Evolutionary conservation across 2,888 invertebrate genomes (phyloP).

Genomic region (Epirrhoe tristata): DNA sequence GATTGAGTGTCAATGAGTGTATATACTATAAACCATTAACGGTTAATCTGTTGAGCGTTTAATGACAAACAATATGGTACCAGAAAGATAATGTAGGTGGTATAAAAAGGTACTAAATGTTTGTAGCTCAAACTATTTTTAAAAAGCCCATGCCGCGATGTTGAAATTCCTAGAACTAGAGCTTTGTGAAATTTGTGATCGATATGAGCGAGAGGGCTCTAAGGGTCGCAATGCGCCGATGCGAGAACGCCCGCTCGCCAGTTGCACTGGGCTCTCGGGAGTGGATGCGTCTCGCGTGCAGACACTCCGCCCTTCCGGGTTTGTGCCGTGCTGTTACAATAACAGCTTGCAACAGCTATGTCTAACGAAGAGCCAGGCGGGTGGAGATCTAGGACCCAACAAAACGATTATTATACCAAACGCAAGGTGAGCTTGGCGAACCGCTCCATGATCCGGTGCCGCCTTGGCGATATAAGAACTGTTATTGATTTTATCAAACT

Average conservation of each 20-base stretch:
- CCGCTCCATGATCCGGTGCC: background rate
- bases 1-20: no score
- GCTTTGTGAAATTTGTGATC: constrained; percentile 13
- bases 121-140: background rate
- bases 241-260: constrained; percentile 17
- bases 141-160: background rate
- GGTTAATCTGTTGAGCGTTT: background rate
- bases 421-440: background rate
- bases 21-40: background rate
- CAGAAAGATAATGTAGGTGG: background rate
- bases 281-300: constrained; percentile 12
- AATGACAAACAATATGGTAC: background rate
- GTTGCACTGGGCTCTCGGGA: constrained; percentile 15
- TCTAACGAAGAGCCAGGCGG: background rate
- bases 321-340: background rate
- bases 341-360: background rate
- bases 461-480: constrained; percentile 1
- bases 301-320: constrained; percentile 5
- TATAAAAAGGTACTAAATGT: background rate
- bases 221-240: constrained; percentile 16
- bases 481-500: constrained; percentile 17
- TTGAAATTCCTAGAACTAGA: constrained; percentile 1
- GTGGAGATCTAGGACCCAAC: background rate
- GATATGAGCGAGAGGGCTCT: constrained; percentile 18
- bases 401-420: background rate